Evolutionary conservation across 1,140 invertebrate genomes (phyloP).

Genomic region (Holotrichia oblita): DNA sequence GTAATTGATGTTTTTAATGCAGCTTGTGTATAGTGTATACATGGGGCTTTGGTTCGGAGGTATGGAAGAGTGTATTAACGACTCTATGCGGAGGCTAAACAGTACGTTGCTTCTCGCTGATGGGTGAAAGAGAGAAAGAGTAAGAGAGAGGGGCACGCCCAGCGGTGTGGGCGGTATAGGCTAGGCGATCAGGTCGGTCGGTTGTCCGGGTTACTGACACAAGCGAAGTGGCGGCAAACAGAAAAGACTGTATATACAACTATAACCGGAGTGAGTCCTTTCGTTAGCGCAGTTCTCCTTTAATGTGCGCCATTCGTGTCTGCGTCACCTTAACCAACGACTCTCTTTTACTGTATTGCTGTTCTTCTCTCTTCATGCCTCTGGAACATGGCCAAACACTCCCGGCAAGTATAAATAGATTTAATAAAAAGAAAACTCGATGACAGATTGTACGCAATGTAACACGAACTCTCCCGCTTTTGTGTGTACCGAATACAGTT

Average conservation of each 20-base stretch:
- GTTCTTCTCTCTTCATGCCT: not conserved
- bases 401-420: conserved; percentile 47
- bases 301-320: conserved; percentile 47
- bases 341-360: not conserved
- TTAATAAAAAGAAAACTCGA: conserved; percentile 46
- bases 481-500: conserved; percentile 10
- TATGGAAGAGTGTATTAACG: conserved; percentile 40
- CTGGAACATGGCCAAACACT: conserved; percentile 47
- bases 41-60: conserved; percentile 29
- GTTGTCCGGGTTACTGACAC: conserved; percentile 50
- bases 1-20: conserved; percentile 44
- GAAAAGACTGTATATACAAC: not conserved
- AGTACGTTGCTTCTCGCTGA: not conserved
- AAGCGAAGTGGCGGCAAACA: conserved; percentile 39
- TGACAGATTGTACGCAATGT: conserved; percentile 44
- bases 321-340: conserved; percentile 44
- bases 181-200: conserved; percentile 46
- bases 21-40: not conserved
- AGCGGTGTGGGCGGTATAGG: conserved; percentile 47
- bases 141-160: conserved; percentile 44
- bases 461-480: conserved; percentile 35
- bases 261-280: conserved; percentile 19
- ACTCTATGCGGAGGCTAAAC: conserved; percentile 15
- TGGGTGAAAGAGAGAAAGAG: conserved; percentile 30
- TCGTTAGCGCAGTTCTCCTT: conserved; percentile 46